Conservation (phyloP, 2,888 invertebrate genomes). For the Cyclophora punctaria region DNA sequence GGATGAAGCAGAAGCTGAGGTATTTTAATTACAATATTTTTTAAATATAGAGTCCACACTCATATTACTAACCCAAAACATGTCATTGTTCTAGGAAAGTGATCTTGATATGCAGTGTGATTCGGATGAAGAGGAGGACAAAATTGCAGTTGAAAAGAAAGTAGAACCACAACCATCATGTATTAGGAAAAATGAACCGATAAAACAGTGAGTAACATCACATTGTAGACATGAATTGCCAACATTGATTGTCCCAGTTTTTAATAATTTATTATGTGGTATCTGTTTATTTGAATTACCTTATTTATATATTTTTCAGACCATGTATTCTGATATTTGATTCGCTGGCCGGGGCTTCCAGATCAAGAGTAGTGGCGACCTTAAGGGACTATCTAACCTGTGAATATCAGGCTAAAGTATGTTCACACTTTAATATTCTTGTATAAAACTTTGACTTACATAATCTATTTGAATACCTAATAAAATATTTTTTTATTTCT, state of each 20-base stretch:
- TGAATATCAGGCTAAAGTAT: constrained; percentile 85
- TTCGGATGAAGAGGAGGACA: constrained; percentile 61
- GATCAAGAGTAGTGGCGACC: constrained; percentile 90
- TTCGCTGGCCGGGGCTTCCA: constrained; percentile 88
- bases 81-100: constrained; percentile 53
- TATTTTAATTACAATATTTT: constrained; percentile 14
- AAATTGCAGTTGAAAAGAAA: constrained; percentile 47
- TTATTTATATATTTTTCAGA: constrained; percentile 67
- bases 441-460: too few species aligned
- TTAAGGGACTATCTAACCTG: constrained; percentile 93
- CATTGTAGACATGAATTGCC: too few species aligned
- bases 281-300: background rate
- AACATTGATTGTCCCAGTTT: background rate
- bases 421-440: constrained; percentile 11
- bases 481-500: constrained; percentile 21
- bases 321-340: constrained; percentile 97
- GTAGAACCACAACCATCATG: constrained; percentile 32
- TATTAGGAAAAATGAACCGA: constrained; percentile 62
- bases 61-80: background rate
- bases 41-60: background rate
- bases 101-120: constrained; percentile 72
- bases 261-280: constrained; percentile 7
- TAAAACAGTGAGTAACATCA: constrained; percentile 77
- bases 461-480: too few species aligned
- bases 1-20: constrained; percentile 87